phyloP scores from a whole-genome alignment of 2,888 invertebrate species.

The Spilosoma lubricipeda region DNA sequence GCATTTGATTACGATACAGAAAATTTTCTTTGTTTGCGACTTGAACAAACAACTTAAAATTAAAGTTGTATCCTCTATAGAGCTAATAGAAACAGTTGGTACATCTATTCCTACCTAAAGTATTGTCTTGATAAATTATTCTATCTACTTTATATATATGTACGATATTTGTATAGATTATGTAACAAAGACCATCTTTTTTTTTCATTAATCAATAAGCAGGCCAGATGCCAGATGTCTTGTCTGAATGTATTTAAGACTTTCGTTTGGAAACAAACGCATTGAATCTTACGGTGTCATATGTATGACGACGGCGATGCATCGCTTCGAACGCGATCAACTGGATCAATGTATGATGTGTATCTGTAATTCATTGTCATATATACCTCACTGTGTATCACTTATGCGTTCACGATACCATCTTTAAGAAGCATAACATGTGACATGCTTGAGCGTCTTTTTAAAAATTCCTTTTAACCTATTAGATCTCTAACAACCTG shows the following conservation, averaged over 20 bases:
- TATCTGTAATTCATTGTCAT: background rate
- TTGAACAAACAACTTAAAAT: slow-evolving; percentile 23
- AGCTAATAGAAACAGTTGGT: no score
- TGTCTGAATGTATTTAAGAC: background rate
- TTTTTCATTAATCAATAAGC: background rate
- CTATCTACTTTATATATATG: background rate
- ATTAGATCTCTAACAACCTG: background rate
- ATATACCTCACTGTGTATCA: background rate
- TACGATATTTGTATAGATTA: no score
- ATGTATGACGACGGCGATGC: no score
- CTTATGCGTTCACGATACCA: background rate
- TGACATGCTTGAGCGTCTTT: background rate
- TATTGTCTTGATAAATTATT: background rate
- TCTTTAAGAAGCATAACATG: background rate
- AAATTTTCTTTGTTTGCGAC: slow-evolving; percentile 31
- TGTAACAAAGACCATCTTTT: background rate
- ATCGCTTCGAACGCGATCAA: no score
- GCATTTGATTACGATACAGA: slow-evolving; percentile 22
- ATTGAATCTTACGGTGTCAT: background rate
- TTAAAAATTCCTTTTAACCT: no score
- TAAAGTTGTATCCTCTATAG: no score
- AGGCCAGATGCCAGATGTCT: background rate
- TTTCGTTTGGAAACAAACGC: background rate
- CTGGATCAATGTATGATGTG: background rate
- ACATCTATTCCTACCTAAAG: no score